Base-by-base conservation (phyloP, 2,888 invertebrate genomes). In the Drosophila atroscutellata region DNA sequence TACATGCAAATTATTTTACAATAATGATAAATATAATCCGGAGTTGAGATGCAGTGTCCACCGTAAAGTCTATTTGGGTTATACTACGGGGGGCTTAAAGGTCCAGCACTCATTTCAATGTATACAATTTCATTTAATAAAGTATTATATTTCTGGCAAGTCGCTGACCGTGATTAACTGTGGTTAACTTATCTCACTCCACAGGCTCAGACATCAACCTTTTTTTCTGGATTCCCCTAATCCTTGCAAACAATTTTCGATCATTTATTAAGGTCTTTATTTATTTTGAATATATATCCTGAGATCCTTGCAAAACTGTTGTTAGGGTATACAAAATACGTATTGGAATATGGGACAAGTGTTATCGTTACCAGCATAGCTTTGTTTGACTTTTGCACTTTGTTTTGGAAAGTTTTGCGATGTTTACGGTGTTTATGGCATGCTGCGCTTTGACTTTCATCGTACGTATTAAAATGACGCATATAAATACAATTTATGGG, bases 401-500 rank as follows among this genome's bases (percentile, higher is more conserved):
- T 70, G 45, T 77, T 49, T 37, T 49, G 30, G 47, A 52, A 45
- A 47, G 55, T 63, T 66, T 52, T 67, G 47, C n/a, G 37, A 56
- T 13, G 51, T 57, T 71, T 65, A 47, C 59, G 61, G 45, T 72
- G 56, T 77, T 79, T 75, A 80, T 68, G 68, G 74, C 82, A 80
- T 67, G 82, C 72, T 82, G 84, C 67, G 75, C 67, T 76, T 74
- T 74, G 72, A 57, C 67, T 72, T 70, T 81, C n/a, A 52, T 47
- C 60, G 24, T 54, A 34, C 42, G 56, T 61, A 57, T 58, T 59
- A 62, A 70, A 61, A 61, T 85, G 85, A 85, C 80, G 80, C 81
- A 72, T 69, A 80, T 74, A 51, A 54, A 39, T 47, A 51, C 55
- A 70, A 76, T 75, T 83, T 83, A 81, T 73, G 78, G 52, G 49